These are phyloP conservation scores for Hanleya hanleyi DNA, from an alignment of 2,888 invertebrate species.

Conservation along the genomic window DNA sequence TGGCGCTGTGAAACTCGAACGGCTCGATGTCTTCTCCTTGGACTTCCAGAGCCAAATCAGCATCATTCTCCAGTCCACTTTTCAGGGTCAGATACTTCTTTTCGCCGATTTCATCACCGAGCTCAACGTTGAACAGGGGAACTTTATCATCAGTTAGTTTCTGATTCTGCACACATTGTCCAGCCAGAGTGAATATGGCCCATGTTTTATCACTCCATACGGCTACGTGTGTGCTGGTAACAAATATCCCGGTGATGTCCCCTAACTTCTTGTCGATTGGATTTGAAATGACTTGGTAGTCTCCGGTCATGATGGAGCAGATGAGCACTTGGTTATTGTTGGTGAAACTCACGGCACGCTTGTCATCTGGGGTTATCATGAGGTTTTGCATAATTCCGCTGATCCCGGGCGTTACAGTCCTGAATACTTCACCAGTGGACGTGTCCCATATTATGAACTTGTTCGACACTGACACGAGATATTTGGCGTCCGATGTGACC, in stretches of 20 bases:
- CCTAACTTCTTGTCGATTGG: constrained; percentile 80
- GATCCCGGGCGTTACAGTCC: constrained; percentile 90
- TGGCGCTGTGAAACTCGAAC: constrained; percentile 72
- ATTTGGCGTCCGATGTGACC: constrained; percentile 68
- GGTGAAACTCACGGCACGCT: constrained; percentile 95
- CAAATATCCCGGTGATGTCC: constrained; percentile 62
- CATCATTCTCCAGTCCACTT: constrained; percentile 58
- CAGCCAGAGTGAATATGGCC: constrained; percentile 59
- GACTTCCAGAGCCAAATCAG: constrained; percentile 68
- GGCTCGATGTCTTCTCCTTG: constrained; percentile 60
- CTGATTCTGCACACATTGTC: constrained; percentile 45
- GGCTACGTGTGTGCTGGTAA: constrained; percentile 63
- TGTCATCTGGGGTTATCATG: constrained; percentile 94
- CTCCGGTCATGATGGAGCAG: constrained; percentile 94
- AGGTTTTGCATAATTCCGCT: constrained; percentile 95
- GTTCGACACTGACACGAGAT: constrained; percentile 97
- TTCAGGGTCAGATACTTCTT: constrained; percentile 56
- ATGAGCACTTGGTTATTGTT: constrained; percentile 96
- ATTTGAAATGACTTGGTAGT: constrained; percentile 89
- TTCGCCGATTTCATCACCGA: constrained; percentile 41
- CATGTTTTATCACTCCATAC: constrained; percentile 65
- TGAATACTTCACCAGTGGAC: constrained; percentile 93
- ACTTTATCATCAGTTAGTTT: constrained; percentile 55
- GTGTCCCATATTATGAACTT: constrained; percentile 98
- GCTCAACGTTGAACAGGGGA: constrained; percentile 53